Conservation (phyloP, 1,140 invertebrate genomes). For the Agrypnia vestita region DNA sequence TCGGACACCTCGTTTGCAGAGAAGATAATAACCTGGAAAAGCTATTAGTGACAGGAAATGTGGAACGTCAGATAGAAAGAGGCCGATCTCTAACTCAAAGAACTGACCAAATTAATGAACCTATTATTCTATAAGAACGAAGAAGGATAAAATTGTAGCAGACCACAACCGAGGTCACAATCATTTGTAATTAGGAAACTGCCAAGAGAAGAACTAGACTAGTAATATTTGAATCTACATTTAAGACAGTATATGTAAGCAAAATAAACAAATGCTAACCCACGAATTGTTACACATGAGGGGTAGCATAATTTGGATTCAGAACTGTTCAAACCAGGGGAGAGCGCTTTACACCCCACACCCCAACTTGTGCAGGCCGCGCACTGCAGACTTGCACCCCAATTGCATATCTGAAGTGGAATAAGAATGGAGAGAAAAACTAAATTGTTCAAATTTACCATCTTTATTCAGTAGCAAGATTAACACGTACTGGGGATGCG, state of each 20-base stretch:
- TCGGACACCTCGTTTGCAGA: too few relatives aligned
- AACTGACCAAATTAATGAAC: too few relatives aligned
- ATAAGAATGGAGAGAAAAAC: constrained; percentile 56
- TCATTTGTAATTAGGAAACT: too few relatives aligned
- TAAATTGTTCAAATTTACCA: constrained; percentile 61
- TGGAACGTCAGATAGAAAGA: too few relatives aligned
- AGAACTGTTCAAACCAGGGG: neutral
- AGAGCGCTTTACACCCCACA: neutral
- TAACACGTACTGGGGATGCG: constrained; percentile 46
- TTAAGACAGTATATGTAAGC: neutral
- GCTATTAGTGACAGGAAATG: too few relatives aligned
- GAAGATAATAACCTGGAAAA: too few relatives aligned
- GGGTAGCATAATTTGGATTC: constrained; percentile 9
- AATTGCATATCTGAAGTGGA: constrained; percentile 45
- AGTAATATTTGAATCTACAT: too few relatives aligned
- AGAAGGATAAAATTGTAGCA: too few relatives aligned
- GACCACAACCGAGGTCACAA: too few relatives aligned
- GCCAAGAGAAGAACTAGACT: too few relatives aligned
- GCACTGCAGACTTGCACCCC: constrained; percentile 2
- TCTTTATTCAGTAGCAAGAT: constrained; percentile 61
- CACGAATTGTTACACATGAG: constrained; percentile 6
- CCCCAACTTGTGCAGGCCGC: neutral
- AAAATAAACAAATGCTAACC: neutral
- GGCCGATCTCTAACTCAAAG: too few relatives aligned
- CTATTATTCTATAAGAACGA: too few relatives aligned